Evolutionary conservation across 2,888 invertebrate species (phyloP).

Genomic region (Campopleginae sp.): DNA sequence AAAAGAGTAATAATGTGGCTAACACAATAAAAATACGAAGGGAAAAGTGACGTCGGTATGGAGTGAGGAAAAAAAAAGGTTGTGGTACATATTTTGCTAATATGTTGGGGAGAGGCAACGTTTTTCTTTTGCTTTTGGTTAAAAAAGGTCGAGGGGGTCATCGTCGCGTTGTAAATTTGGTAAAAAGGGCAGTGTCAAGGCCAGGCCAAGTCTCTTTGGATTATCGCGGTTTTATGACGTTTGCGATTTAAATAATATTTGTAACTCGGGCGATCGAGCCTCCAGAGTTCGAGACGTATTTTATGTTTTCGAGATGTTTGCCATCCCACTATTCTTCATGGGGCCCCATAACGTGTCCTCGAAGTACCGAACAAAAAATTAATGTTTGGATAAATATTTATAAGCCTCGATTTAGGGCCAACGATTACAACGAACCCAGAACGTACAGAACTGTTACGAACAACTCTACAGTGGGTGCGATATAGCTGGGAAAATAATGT

Average conservation of each 20-base stretch:
- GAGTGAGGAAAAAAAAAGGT: not conserved
- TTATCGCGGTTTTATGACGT: not conserved
- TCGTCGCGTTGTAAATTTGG: not conserved
- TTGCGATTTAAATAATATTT: not conserved
- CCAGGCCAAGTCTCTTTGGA: too few species aligned
- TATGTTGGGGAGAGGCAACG: not conserved
- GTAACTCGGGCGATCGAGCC: not conserved
- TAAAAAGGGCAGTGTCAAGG: not conserved
- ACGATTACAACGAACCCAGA: not conserved
- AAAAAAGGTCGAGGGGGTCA: not conserved
- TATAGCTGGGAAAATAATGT: conserved; percentile 57
- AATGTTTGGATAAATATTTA: conserved; percentile 62
- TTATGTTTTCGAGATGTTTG: conserved; percentile 1
- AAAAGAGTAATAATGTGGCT: conserved; percentile 12
- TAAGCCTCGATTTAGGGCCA: conserved; percentile 29
- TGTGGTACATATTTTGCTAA: not conserved
- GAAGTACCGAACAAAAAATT: conserved; percentile 12
- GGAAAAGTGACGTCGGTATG: not conserved
- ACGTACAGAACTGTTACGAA: not conserved
- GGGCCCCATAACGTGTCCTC: not conserved
- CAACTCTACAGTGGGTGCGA: conserved; percentile 23
- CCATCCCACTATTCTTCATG: not conserved
- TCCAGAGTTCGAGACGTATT: not conserved
- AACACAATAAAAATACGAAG: conserved; percentile 9
- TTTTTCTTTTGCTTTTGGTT: not conserved